Percentiles rank a stretch among this genome's conserved stretches.
These are phyloP conservation scores for Dolichomitus sp. DNA, from an alignment of 2,888 invertebrate genomes.

Conservation along the genomic window DNA sequence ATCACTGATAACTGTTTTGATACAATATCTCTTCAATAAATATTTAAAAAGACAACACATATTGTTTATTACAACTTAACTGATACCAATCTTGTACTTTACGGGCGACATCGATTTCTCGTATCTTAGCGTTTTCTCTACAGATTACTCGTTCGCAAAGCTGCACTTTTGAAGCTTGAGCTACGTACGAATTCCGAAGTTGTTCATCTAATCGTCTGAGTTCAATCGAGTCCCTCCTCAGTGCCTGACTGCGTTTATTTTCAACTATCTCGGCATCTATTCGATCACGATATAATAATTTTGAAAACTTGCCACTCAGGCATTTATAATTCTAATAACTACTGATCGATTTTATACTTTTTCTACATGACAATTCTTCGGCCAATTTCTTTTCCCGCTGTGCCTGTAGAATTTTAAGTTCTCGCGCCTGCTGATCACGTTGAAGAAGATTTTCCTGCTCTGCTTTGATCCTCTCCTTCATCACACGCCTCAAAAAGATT, in stretches of 20 bases:
- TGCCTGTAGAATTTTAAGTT: constrained; percentile 36
- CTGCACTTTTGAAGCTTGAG: constrained; percentile 46
- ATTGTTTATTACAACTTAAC: constrained; percentile 32
- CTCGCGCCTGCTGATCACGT: constrained; percentile 53
- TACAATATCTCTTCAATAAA: neutral
- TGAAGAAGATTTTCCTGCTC: constrained; percentile 60
- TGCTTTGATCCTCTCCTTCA: constrained; percentile 59
- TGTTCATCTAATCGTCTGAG: constrained; percentile 56
- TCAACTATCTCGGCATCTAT: constrained; percentile 58
- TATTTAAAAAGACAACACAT: neutral
- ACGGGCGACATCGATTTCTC: constrained; percentile 43
- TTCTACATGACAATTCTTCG: constrained; percentile 62
- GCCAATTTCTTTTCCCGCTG: constrained; percentile 63
- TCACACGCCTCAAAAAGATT: constrained; percentile 52
- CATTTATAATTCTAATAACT: neutral
- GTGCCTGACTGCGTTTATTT: constrained; percentile 56
- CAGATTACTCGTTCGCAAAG: constrained; percentile 49
- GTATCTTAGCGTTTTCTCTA: constrained; percentile 44
- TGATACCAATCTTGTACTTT: constrained; percentile 59
- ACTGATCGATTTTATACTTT: constrained; percentile 52
- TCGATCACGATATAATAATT: neutral
- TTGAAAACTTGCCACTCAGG: neutral
- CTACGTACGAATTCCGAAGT: constrained; percentile 51
- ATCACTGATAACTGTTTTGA: too few relatives aligned
- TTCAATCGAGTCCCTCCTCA: constrained; percentile 61